Conservation (phyloP, 2,797 vertebrate genomes). For the Thunnus albacares region DNA sequence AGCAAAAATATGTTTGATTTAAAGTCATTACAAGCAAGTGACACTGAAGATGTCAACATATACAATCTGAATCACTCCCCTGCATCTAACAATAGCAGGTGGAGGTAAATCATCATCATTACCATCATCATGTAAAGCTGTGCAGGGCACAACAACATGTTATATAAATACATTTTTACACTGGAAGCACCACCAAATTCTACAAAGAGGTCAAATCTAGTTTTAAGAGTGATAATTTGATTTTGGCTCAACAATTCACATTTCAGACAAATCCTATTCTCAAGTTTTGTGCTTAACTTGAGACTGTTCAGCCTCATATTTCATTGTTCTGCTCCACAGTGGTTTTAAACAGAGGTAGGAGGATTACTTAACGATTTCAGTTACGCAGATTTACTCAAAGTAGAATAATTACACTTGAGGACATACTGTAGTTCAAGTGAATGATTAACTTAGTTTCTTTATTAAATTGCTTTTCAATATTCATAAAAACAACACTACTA, state of each 20-base stretch:
- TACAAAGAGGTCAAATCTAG: slow-evolving; percentile 16
- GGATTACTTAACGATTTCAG: background rate
- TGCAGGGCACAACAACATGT: background rate
- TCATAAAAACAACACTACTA: background rate
- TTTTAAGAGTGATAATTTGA: slow-evolving; percentile 22
- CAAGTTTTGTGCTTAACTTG: background rate
- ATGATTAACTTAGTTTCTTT: background rate
- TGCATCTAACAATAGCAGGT: background rate
- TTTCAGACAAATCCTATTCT: background rate
- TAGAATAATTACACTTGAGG: slow-evolving; percentile 18
- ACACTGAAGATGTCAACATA: slow-evolving; percentile 2
- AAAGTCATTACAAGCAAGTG: background rate
- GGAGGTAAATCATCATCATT: slow-evolving; percentile 13
- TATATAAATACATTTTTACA: background rate
- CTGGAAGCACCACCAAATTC: slow-evolving; percentile 7
- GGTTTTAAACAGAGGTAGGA: slow-evolving; percentile 31
- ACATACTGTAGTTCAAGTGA: slow-evolving; percentile 17
- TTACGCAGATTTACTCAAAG: background rate
- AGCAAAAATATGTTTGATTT: background rate
- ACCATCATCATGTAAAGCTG: background rate
- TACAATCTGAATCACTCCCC: slow-evolving; percentile 1
- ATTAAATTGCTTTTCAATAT: background rate
- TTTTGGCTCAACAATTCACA: background rate
- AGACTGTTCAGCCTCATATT: background rate
- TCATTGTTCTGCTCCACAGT: background rate